Evolutionary conservation across 1,140 invertebrate genomes (phyloP).

Genomic region (Lasioglossum albipes): DNA sequence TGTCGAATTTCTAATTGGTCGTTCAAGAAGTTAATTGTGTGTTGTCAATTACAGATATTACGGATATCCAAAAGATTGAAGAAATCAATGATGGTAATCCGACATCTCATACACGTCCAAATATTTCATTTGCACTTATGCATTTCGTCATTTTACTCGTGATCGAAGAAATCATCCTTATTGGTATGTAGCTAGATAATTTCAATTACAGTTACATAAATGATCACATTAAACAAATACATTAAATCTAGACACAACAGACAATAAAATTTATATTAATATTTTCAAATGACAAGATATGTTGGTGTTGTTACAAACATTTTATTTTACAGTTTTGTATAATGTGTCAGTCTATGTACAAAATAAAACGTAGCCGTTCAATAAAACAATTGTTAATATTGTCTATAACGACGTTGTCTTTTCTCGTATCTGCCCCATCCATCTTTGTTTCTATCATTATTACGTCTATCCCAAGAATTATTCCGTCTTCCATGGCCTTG

Average conservation of each 20-base stretch:
- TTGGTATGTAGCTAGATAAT: not conserved
- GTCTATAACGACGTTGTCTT: constrained; percentile 1
- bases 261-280: not conserved
- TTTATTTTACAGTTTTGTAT: constrained; percentile 6
- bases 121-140: not conserved
- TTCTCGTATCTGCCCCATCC: constrained; percentile 7
- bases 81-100: too few species aligned
- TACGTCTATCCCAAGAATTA: constrained; percentile 29
- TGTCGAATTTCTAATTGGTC: too few species aligned
- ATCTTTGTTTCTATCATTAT: constrained; percentile 40
- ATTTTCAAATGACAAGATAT: not conserved
- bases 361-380: not conserved
- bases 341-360: not conserved
- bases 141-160: not conserved
- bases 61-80: too few species aligned
- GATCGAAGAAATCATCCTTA: not conserved
- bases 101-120: too few species aligned
- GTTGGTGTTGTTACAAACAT: not conserved
- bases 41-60: too few species aligned
- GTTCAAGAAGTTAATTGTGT: too few species aligned
- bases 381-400: not conserved
- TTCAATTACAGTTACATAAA: not conserved
- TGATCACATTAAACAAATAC: not conserved
- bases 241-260: not conserved
- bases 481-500: constrained; percentile 53